A percentile compares a stretch with the other conserved stretches of the same genome.
Evolutionary conservation across 2,113 vertebrate species (phyloP).

Genomic region (Calidris pugnax): DNA sequence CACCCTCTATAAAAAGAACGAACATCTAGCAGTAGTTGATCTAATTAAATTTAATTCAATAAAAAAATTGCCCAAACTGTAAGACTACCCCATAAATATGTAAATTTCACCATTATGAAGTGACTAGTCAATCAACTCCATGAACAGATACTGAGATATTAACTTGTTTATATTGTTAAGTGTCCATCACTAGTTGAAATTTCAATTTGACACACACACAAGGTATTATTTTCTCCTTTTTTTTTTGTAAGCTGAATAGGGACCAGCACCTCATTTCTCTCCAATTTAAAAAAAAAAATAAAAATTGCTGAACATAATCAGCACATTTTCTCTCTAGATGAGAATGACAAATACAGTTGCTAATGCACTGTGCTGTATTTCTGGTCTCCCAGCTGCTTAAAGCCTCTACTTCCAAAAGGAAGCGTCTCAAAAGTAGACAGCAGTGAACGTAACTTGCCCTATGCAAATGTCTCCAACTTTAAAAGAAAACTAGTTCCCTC

Average conservation of each 20-base stretch:
- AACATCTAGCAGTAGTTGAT: background rate
- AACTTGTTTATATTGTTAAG: background rate
- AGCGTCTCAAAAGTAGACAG: background rate
- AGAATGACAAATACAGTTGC: background rate
- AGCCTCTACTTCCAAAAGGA: background rate
- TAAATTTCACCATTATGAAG: background rate
- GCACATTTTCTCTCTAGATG: background rate
- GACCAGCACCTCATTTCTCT: slow-evolving; percentile 4
- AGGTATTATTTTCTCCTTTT: background rate
- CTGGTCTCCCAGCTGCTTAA: slow-evolving; percentile 9
- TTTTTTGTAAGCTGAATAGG: background rate
- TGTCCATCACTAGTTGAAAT: background rate
- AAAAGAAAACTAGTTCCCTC: background rate
- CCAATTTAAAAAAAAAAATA: slow-evolving; percentile 4
- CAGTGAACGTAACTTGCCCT: background rate
- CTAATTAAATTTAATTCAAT: background rate
- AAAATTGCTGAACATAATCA: background rate
- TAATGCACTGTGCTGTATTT: background rate
- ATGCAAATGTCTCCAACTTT: background rate
- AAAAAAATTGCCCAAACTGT: background rate
- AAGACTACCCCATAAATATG: background rate
- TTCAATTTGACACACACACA: background rate
- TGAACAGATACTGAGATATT: background rate
- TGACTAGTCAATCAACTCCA: background rate
- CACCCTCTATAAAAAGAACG: background rate